Base-by-base conservation (phyloP, 2,113 vertebrate genomes). In the Bubo bubo region DNA sequence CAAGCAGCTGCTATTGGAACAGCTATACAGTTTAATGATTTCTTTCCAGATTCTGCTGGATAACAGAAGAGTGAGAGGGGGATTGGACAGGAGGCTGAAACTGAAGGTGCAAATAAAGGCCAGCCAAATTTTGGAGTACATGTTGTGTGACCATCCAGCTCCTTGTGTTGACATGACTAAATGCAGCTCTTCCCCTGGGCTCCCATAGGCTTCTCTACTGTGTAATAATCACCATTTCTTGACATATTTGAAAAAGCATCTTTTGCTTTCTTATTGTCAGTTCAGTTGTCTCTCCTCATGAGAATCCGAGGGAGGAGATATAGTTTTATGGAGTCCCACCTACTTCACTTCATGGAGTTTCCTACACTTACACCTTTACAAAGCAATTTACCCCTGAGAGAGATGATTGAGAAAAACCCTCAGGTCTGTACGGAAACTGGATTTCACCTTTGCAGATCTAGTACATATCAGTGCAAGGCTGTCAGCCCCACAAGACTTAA, bases 21-120 rank as follows among this genome's bases (percentile, higher is more conserved):
- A 49, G 39, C 71, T 88, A 71, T 41, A 49, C 0, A 0, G 10
- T 71, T 83, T 71, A 63, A 73, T 79, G 70, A 90, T 88, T 97
- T 86, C 77, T 96, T 94, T 96, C 96, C 95, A 97, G 95, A 96
- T 93, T 90, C 84, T 92, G 90, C 82, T 95, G 93, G 76, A 92
- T 93, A 94, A 88, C 79, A 77, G 53, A 84, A 74, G 79, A 95
- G 34, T 45, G 53, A 76, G 79, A 58, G 26, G 58, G 77, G 82
- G 56, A 59, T 79, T 93, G 91, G 74, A 58, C 2, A 1, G 58
- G 41, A 96, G 84, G 41, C 35, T 93, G 85, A 91, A 89, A 55
- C 50, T 87, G 81, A 91, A 96, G 94, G 96, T 96, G 96, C 96
- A 98, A 94, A 86, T 49, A 97, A 91, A 97, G 97, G 96, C 59